Evolutionary conservation across 2,888 invertebrate genomes (phyloP).

Genomic region (Erebia ligea): DNA sequence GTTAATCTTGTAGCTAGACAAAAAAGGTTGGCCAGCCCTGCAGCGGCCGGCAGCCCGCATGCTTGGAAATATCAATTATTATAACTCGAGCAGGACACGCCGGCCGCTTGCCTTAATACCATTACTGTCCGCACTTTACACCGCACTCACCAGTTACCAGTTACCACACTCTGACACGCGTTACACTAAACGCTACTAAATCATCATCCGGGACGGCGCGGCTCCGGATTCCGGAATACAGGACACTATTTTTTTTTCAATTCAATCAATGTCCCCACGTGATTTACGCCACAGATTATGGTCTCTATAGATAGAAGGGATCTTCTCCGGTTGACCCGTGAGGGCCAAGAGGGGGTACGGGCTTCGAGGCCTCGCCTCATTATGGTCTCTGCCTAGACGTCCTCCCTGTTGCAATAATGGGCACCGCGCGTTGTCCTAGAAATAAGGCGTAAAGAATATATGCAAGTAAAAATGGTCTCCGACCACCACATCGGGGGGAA

Average conservation of each 20-base stretch:
- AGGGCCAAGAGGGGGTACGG: too few species aligned
- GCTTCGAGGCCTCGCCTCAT: too few species aligned
- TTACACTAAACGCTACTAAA: conserved; percentile 6
- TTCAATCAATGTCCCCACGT: too few species aligned
- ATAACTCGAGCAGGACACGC: conserved; percentile 59
- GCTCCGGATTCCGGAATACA: not conserved
- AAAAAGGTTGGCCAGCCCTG: conserved; percentile 52
- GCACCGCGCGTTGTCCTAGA: too few species aligned
- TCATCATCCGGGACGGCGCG: not conserved
- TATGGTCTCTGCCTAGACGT: too few species aligned
- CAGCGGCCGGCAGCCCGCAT: conserved; percentile 65
- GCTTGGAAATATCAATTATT: conserved; percentile 68
- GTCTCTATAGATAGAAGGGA: too few species aligned
- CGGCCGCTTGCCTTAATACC: conserved; percentile 59
- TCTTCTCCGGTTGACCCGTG: too few species aligned
- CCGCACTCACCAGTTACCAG: conserved; percentile 45
- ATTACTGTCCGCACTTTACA: conserved; percentile 51
- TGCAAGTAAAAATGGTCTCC: too few species aligned
- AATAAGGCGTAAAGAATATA: too few species aligned
- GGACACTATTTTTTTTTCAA: not conserved
- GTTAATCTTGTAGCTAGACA: not conserved
- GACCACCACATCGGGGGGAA: too few species aligned
- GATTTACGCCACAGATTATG: too few species aligned
- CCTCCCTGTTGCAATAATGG: too few species aligned
- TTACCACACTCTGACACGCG: conserved; percentile 45